Base-by-base conservation (phyloP, 2,888 invertebrate genomes). In the Alviniconcha strummeri region DNA sequence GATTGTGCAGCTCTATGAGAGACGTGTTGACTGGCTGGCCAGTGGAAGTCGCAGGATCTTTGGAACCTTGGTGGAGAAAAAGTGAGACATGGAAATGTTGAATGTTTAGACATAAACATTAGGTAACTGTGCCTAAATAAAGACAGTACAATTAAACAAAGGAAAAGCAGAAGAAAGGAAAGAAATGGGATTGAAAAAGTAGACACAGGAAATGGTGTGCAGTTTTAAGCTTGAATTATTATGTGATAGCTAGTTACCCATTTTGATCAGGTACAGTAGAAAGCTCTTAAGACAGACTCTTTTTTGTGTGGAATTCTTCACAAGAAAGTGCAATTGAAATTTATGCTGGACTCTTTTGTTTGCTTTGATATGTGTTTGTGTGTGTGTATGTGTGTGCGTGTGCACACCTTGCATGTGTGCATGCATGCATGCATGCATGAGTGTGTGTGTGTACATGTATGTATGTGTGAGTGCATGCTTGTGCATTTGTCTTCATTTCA, bases 1-100 rank as follows among this genome's bases (percentile, higher is more conserved):
- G 19, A 89, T 90, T 17, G 94, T 94, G 17, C 89, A 90, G 75
- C 87, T 94, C 82, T 93, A 91, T 84, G 93, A 94, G 84, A 91
- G 92, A 81, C 86, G 94, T 54, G 90, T 94, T 36, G 92, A 93
- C 84, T 94, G 93, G 93, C 88, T 94, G 67, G 91, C 93, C 15
- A 90, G 87, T 55, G 92, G 91, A 52, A 93, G 93, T 85, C 88
- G 93, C 19, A 90, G 91, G 83, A 92, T 93, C 17, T 93, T 94
- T 88, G 94, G 94, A 60, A 91, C 93, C 6, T 89, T 94, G 69
- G 89, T 90, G 4, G 94, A 93, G 88, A 91, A 92, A 85, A 93
- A 91, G 93, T 93, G 86, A 88, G 64, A 11, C 5, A 9, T 19
- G 13, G 36, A 17, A 17, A 15, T 13, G 69, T 11, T 15, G 69